phyloP scores from a whole-genome alignment of 2,888 invertebrate genomes.

The Ashinkailepas kermadecensis region DNA sequence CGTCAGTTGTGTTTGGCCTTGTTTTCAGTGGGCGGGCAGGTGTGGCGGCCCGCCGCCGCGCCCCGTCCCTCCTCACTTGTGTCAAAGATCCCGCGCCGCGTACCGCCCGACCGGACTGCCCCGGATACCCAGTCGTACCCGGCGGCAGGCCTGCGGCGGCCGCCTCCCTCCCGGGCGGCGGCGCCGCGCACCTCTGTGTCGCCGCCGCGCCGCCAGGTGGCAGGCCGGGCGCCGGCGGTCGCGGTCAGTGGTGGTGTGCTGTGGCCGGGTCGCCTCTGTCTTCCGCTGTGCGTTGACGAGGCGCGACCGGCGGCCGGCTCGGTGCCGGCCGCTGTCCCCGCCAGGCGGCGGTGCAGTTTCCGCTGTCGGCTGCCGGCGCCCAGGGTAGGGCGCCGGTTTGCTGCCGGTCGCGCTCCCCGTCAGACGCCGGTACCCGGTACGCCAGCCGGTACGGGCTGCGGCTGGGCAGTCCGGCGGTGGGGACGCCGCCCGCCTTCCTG shows the following conservation, averaged over 20 bases:
- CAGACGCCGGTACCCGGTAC: too few species aligned
- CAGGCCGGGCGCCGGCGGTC: not conserved
- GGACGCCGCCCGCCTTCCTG: too few species aligned
- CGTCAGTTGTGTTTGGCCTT: too few species aligned
- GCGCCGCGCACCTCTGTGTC: not conserved
- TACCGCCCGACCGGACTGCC: not conserved
- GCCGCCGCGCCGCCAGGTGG: not conserved
- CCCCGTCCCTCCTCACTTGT: not conserved
- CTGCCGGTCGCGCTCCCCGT: too few species aligned
- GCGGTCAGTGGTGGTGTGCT: not conserved
- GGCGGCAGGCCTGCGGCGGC: not conserved
- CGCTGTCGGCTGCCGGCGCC: too few species aligned
- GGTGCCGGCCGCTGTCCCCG: too few species aligned
- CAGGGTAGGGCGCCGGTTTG: too few species aligned
- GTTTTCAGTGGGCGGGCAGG: too few species aligned
- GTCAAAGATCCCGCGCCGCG: not conserved
- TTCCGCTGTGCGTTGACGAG: too few species aligned
- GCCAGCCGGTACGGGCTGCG: not conserved
- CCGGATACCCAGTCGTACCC: not conserved
- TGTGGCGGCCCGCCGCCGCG: not conserved
- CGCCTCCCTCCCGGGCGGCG: not conserved
- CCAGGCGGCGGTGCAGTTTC: too few species aligned
- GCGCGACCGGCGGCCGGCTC: too few species aligned
- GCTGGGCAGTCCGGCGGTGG: not conserved
- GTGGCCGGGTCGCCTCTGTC: not conserved